Evolutionary conservation across 2,113 vertebrate genomes (phyloP).

Genomic region (Orthochromis malagaraziensis): DNA sequence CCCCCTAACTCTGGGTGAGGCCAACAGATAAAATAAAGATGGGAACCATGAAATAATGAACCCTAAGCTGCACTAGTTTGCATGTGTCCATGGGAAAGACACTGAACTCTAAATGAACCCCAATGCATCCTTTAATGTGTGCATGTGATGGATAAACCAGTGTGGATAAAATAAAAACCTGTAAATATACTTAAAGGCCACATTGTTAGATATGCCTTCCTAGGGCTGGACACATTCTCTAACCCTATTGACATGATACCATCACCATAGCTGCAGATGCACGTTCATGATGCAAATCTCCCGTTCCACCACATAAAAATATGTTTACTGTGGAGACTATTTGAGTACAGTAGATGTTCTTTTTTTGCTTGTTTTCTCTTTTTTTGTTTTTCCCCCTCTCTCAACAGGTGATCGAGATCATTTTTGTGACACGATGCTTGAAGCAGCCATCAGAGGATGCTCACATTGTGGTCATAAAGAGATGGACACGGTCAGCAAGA

Average conservation of each 20-base stretch:
- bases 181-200: background rate
- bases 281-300: background rate
- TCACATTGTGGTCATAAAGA: background rate
- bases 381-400: background rate
- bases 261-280: background rate
- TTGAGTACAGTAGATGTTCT: fast-evolving
- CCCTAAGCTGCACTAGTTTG: background rate
- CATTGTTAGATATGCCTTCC: background rate
- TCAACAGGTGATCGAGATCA: fast-evolving
- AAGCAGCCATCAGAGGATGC: background rate
- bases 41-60: background rate
- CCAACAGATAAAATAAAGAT: background rate
- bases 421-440: background rate
- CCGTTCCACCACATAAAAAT: fast-evolving
- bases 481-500: fast-evolving
- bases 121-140: background rate
- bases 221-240: background rate
- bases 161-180: background rate
- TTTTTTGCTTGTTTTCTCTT: background rate
- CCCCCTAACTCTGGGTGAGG: background rate
- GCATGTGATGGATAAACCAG: background rate
- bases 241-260: background rate
- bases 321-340: background rate
- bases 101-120: background rate
- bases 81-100: background rate